Evolutionary conservation across 1,140 invertebrate genomes (phyloP), one percentile per base, ranked within the genome.

Genomic region (Andrena cerasifolii): DNA sequence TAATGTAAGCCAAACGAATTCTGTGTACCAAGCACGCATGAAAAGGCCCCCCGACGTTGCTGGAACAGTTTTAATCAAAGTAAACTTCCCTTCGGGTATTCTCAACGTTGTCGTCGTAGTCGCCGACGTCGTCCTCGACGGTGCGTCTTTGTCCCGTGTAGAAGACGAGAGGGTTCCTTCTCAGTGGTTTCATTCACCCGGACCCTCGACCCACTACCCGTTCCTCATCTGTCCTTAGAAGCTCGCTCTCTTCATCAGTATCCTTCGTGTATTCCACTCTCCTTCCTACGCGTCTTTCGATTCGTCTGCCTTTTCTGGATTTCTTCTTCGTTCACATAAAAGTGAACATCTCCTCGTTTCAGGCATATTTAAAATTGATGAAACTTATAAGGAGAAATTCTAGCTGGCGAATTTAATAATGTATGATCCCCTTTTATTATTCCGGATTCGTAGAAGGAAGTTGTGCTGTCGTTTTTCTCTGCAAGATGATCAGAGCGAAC

Each of bases 1-100:
- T 61, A 77, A 71, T 24, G 43, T 33, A 53, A 61, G 43, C 66
- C 75, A 71, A 71, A 45, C 47, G 47, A 77, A 71, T 71, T 53
- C 45, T 28, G 56, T 70, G 45, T 24, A 47, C 54, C 16, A 61
- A 47, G 47, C 54, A 71, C 33, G 75, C 75, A 77, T 77, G 75
- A 77, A 77, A 77, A 71, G 75, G 67, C 75, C 18, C n/a, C 45
- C 56, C 56, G 51, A 61, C 67, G 36, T 77, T 75, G 65, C 53
- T 67, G 43, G 62, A 75, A 79, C 71, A 66, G 79, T 75, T 82
- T 82, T 82, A 82, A 82, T 82, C 77, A 79, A 79, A 79, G 78
- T 79, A 79, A 82, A 82, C 71, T 82, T 79, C 61, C 71, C 78
- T 66, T 43, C 36, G 78, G 61, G 78, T 45, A 79, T 79, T 51